phyloP scores from a whole-genome alignment of 2,113 vertebrate species.

The Agapornis roseicollis region DNA sequence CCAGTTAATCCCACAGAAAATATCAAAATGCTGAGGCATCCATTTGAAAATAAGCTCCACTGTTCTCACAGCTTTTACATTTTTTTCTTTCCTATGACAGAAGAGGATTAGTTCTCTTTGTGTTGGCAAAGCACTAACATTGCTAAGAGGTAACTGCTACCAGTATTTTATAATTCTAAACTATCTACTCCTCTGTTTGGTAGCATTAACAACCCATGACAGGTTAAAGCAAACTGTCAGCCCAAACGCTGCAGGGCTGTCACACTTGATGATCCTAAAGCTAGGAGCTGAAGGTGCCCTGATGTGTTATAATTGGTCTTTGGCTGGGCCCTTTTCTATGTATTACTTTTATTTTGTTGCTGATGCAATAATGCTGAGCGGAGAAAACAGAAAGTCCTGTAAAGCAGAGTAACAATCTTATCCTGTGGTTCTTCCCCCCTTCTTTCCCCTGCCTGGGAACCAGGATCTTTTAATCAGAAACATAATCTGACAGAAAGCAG shows the following conservation, averaged over 20 bases:
- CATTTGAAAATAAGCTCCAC: conserved; percentile 28
- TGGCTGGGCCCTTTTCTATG: not conserved
- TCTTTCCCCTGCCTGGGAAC: not conserved
- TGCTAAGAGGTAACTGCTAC: not conserved
- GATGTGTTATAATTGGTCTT: not conserved
- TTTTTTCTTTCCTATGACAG: not conserved
- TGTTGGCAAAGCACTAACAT: not conserved
- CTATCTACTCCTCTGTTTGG: not conserved
- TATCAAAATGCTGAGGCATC: conserved; percentile 58
- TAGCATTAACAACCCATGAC: not conserved
- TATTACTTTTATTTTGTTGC: not conserved
- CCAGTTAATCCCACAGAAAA: conserved; percentile 56
- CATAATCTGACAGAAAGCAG: not conserved
- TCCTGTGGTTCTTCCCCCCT: not conserved
- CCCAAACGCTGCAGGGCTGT: not conserved
- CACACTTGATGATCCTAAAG: not conserved
- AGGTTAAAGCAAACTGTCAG: not conserved
- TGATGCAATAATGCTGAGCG: not conserved
- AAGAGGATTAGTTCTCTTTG: conserved; percentile 3
- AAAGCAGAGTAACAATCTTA: not conserved
- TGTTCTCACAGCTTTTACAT: conserved; percentile 3
- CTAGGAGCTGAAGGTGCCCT: not conserved
- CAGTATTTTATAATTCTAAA: not conserved
- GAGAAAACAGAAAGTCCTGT: not conserved
- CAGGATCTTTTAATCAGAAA: not conserved